Base-by-base conservation (phyloP, 2,797 vertebrate genomes). In the Enteromius thamalakanensis region DNA sequence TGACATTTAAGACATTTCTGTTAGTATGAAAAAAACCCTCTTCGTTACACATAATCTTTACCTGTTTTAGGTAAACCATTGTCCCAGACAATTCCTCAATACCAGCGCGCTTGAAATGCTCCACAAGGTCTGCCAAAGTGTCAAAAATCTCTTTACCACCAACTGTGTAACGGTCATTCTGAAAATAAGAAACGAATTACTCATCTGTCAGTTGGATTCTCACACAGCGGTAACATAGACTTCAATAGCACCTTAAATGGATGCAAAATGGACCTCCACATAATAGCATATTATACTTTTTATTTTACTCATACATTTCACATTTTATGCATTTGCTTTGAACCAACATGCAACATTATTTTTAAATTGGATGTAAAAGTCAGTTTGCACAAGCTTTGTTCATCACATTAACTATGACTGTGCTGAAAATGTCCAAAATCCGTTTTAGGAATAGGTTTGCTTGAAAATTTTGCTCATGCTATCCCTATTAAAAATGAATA, bases 81-180 rank as follows among this genome's bases (percentile, higher is more conserved):
- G 94, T 94, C 0, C 98, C 97, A 0, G 96, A 96, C 3, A 96
- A 78, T 91, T 99, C 97, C 90, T 99, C 97, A 11, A 99, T 98
- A 67, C 96, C 96, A 23, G 88, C 94, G 82, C 93, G 96, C 90
- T 96, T 99, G 91, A 97, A 99, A 88, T 92, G 89, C 0, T 99
- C 97, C 88, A 99, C 97, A 82, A 99, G 91, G 84, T 99, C 98
- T 11, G 97, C 86, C 84, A 99, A 94, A 40, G 94, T 94, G 89
- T 97, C 96, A 21, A 97, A 99, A 79, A 40, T 90, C 0, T 96
- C 96, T 0, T 93, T 85, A 0, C 96, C 96, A 11, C 97, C 98
- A 45, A 99, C 92, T 0, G 97, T 97, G 81, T 98, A 99, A 55
- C 92, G 93, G 80, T 95, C 96, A 10, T 95, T 96, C 98, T 99